Evolutionary conservation across 2,113 vertebrate genomes (phyloP).

Genomic region (Sorex araneus): DNA sequence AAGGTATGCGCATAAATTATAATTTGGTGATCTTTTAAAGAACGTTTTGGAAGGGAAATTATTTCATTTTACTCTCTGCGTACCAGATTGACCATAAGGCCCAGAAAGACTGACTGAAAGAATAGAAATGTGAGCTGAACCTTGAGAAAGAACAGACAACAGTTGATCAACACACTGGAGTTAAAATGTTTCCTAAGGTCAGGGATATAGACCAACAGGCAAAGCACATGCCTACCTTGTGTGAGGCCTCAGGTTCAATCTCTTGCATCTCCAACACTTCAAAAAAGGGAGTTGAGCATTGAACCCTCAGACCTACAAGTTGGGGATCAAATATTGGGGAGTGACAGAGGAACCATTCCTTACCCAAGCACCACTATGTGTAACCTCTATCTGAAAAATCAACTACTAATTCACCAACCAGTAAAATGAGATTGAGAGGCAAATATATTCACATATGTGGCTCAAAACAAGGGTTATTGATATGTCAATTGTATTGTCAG

Average conservation of each 20-base stretch:
- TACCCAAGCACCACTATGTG: no score
- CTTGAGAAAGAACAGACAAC: not conserved
- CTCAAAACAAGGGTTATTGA: not conserved
- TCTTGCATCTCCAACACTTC: no score
- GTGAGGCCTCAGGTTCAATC: no score
- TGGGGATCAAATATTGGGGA: no score
- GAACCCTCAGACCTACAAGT: no score
- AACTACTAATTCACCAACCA: not conserved
- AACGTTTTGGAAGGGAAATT: not conserved
- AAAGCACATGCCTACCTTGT: no score
- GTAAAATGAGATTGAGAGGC: not conserved
- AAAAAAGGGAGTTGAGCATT: no score
- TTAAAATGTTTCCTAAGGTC: not conserved
- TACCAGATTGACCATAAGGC: not conserved
- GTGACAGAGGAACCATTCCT: no score
- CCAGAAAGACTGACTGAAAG: not conserved
- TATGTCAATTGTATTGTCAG: not conserved
- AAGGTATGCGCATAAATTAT: not conserved
- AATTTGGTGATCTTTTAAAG: not conserved
- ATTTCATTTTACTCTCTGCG: conserved; percentile 7
- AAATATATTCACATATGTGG: not conserved
- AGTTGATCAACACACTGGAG: not conserved
- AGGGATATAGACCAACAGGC: no score
- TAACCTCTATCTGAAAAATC: no score
- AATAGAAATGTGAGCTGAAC: not conserved